phyloP scores from a whole-genome alignment of 53 echinoderm and acorn worm species.

The Apostichopus leukothele region DNA sequence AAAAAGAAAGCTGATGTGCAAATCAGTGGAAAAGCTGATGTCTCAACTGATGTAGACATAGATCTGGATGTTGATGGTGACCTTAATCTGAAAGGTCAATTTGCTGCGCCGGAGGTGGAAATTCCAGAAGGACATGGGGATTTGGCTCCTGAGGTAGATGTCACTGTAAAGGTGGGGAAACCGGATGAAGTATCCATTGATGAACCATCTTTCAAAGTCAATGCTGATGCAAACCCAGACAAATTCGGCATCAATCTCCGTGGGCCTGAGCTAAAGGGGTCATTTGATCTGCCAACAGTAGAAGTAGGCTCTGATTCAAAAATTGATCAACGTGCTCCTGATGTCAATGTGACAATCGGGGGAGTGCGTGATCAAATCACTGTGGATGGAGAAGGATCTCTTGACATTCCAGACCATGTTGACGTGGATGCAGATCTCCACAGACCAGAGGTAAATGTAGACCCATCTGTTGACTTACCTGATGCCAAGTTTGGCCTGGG shows the following conservation, averaged over 20 bases:
- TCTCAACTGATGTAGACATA: neutral
- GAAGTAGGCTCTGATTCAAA: neutral
- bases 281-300: neutral
- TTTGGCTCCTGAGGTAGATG: neutral
- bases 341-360: slow-evolving; percentile 36
- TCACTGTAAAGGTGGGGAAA: neutral
- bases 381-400: slow-evolving; percentile 12
- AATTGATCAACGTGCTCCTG: slow-evolving; percentile 24
- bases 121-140: neutral
- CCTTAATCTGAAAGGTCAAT: neutral
- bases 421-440: neutral
- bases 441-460: neutral
- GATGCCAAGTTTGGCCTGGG: neutral
- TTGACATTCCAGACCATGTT: neutral
- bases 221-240: neutral
- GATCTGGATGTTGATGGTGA: neutral
- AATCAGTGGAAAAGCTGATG: neutral
- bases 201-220: neutral
- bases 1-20: slow-evolving; percentile 4
- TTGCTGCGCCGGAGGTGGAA: neutral
- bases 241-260: neutral
- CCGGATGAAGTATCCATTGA: neutral
- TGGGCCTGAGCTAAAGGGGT: neutral
- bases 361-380: slow-evolving; percentile 5
- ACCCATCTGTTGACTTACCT: neutral